phyloP scores from a whole-genome alignment of 2,113 vertebrate genomes.

The Apaloderma vittatum region DNA sequence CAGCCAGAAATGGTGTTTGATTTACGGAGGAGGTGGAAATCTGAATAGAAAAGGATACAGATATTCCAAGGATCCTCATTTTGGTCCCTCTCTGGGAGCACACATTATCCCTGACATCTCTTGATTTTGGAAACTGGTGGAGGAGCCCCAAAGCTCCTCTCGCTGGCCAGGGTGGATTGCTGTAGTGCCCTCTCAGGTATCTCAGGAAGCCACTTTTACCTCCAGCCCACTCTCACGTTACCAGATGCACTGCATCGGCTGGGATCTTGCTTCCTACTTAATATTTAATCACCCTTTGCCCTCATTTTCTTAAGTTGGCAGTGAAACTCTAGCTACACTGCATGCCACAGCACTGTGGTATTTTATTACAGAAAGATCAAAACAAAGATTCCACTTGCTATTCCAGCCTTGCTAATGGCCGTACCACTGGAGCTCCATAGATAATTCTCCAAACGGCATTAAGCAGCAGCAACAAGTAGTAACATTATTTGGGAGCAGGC shows the following conservation, averaged over 20 bases:
- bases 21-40: not conserved
- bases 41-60: not conserved
- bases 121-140: not conserved
- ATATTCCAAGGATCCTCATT: not conserved
- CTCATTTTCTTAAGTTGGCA: constrained; percentile 19
- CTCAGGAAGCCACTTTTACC: not conserved
- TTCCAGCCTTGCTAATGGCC: not conserved
- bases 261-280: constrained; percentile 30
- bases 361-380: constrained; percentile 18
- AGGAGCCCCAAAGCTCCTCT: not conserved
- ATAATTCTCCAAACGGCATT: not conserved
- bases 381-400: not conserved
- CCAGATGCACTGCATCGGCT: not conserved
- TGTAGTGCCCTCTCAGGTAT: not conserved
- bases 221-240: constrained; percentile 29
- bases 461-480: not conserved
- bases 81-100: not conserved
- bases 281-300: constrained; percentile 49
- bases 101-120: not conserved
- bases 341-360: not conserved
- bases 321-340: not conserved
- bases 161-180: not conserved
- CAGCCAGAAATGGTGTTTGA: not conserved
- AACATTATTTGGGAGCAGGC: not conserved
- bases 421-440: not conserved